Evolutionary conservation across 2,797 vertebrate genomes (phyloP).

Genomic region (Tauraco hartlaubi): DNA sequence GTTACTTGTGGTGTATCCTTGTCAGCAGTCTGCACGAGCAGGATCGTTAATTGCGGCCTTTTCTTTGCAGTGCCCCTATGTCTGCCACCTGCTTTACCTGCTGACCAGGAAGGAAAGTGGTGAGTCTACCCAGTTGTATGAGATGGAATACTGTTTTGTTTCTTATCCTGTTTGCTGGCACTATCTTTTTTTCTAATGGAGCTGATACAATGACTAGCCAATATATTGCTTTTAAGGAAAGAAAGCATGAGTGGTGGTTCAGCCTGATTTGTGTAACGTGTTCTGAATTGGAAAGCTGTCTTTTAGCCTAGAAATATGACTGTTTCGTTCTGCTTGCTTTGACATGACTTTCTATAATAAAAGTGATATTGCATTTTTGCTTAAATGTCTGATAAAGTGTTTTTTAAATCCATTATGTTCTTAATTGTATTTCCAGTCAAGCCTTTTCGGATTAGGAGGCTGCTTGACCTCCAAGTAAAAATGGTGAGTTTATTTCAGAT

Average conservation of each 20-base stretch:
- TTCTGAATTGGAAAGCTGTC: not conserved
- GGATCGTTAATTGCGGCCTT: not conserved
- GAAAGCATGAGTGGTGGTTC: not conserved
- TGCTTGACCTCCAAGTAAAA: conserved; percentile 91
- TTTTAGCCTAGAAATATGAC: not conserved
- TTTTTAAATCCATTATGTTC: not conserved
- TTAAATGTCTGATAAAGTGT: not conserved
- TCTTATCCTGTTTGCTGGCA: not conserved
- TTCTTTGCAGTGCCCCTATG: conserved; percentile 89
- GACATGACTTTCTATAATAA: not conserved
- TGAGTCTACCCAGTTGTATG: conserved; percentile 71
- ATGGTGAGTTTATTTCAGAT: conserved; percentile 82
- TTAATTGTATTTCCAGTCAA: conserved; percentile 82
- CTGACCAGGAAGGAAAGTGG: conserved; percentile 91
- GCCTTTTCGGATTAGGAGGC: conserved; percentile 89
- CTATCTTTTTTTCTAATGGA: not conserved
- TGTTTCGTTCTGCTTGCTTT: not conserved
- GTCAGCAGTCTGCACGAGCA: not conserved
- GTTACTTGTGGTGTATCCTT: not conserved
- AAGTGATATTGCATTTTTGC: not conserved
- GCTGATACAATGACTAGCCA: not conserved
- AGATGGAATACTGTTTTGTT: not conserved
- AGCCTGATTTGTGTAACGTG: not conserved
- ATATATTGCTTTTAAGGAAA: not conserved
- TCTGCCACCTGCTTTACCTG: conserved; percentile 93